Evolutionary conservation across 1,140 invertebrate species (phyloP), one percentile per base, ranked within the genome.

Genomic region (Mamestra configurata): DNA sequence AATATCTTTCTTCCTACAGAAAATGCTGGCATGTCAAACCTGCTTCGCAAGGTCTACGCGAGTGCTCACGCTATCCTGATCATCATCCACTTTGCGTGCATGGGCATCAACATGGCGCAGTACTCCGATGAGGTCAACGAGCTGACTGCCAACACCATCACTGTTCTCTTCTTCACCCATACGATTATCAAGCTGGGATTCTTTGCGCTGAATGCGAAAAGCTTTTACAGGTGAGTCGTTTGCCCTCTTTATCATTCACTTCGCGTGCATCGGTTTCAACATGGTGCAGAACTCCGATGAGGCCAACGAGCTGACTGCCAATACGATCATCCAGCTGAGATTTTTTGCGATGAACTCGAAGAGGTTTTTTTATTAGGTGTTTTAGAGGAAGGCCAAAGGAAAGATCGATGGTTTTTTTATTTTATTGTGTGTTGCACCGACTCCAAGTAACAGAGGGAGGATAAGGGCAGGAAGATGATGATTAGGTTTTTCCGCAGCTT

Each of bases 81-180:
- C n/a, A 77, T 97, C 0, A 43, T 96, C 0, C 97, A 98, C 90
- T 97, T 96, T 83, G 88, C 94, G 22, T 96, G 96, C 5, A 96
- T 97, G 82, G 95, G 95, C 11, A 95, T 96, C 20, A 98, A 98
- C 88, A 95, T 98, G 93, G 95, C 97, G 0, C 57, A 96, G 27
- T 96, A 98, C 88, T 96, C 96, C 1, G 97, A 96, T n/a, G 97
- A 98, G 84, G 97, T 97, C 0, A 97, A 98, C 87, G 97, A 98
- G 89, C 92, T 98, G 57, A 97, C 97, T 0, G 97, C 97, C 0
- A 98, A 98, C 80, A 98, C 97, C 18, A 97, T 98, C 46, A 98
- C 97, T 0, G 96, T 97, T 2, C 95, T 98, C 6, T 98, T 98
- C 93, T 98, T 98, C 90, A 95, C 96, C 0, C 97, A 98, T 86